phyloP scores from a whole-genome alignment of 2,113 vertebrate genomes.

The Picathartes gymnocephalus region DNA sequence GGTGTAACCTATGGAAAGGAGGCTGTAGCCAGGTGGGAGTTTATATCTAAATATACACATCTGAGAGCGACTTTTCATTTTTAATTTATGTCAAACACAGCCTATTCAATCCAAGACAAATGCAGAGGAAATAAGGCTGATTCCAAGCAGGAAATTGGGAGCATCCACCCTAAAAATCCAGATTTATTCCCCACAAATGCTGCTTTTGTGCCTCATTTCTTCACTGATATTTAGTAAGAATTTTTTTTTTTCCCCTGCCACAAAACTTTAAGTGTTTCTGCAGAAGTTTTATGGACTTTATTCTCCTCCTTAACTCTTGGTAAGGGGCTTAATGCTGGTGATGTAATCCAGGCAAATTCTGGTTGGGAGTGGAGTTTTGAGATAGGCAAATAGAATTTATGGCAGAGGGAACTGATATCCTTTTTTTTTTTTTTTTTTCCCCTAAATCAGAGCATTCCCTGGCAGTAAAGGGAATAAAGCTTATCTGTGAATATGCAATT shows the following conservation, averaged over 20 bases:
- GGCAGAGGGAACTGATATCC: neutral
- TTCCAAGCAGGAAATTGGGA: neutral
- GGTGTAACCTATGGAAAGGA: neutral
- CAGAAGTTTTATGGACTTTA: neutral
- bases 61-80: neutral
- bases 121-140: neutral
- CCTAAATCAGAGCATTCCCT: neutral
- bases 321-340: neutral
- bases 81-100: neutral
- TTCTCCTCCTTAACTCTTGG: neutral
- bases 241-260: neutral
- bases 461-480: neutral
- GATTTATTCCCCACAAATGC: neutral
- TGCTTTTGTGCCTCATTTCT: neutral
- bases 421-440: neutral
- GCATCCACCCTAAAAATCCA: neutral
- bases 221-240: neutral
- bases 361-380: neutral
- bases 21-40: neutral
- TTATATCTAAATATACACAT: neutral
- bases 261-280: neutral
- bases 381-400: neutral
- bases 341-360: neutral
- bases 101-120: neutral
- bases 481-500: neutral